phyloP scores from a whole-genome alignment of 1,140 invertebrate genomes.

The Yoshiicerus persimilis region DNA sequence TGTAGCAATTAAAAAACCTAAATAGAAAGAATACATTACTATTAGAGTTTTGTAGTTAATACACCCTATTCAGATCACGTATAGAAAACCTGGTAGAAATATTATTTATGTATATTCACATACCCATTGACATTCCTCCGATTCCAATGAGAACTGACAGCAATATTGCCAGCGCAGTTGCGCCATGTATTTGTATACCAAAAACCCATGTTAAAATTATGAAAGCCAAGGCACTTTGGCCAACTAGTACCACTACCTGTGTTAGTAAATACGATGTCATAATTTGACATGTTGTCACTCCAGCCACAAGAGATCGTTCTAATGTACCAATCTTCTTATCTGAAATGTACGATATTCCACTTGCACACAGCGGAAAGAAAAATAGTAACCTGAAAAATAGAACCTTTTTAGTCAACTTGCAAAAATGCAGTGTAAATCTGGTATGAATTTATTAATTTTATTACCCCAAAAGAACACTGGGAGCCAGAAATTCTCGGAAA shows the following conservation, averaged over 20 bases:
- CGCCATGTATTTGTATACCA: conserved; percentile 25
- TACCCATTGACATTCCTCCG: conserved; percentile 59
- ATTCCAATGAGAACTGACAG: conserved; percentile 55
- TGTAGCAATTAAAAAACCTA: conserved; percentile 59
- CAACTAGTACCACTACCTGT: conserved; percentile 57
- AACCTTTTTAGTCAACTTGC: background rate
- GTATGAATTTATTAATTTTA: background rate
- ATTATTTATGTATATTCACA: conserved; percentile 53
- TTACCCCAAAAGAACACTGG: conserved; percentile 12
- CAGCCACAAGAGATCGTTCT: conserved; percentile 26
- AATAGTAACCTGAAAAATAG: conserved; percentile 19
- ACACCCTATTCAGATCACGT: too few relatives aligned
- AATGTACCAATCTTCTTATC: conserved; percentile 28
- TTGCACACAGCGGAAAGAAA: conserved; percentile 24
- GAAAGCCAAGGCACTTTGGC: conserved; percentile 54
- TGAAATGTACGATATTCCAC: background rate
- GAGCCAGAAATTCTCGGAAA: conserved; percentile 37
- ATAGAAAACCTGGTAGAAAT: background rate
- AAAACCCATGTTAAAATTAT: conserved; percentile 29
- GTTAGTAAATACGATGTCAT: conserved; percentile 59
- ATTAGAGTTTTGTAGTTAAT: background rate
- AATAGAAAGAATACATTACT: background rate
- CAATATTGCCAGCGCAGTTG: conserved; percentile 11
- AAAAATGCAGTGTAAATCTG: background rate
- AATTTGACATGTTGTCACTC: conserved; percentile 57